Evolutionary conservation across 2,797 vertebrate species (phyloP), one percentile per base, ranked within the genome.

Genomic region (Neostethus bicornis): DNA sequence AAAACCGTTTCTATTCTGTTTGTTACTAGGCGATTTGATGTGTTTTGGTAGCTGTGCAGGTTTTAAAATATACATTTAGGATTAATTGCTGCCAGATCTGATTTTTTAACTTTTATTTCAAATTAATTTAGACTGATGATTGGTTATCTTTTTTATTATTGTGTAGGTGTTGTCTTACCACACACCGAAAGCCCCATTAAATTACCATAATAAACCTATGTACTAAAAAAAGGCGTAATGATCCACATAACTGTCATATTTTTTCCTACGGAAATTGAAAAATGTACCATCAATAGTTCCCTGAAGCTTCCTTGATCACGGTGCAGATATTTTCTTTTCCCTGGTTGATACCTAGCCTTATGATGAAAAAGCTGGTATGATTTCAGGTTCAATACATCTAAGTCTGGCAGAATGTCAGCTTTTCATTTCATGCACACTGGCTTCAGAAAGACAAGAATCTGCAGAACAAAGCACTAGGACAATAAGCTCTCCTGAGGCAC

Each of bases 11-110:
- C 44, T 20, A 38, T 43, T 52, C 19, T 41, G 4, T 19, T 26
- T 52, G 42, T 28, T 63, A 54, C 44, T 35, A 39, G 37, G 32
- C 17, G n/a, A 16, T 55, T 37, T 35, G 14, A 16, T 54, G 12
- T 51, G n/a, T 48, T 21, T 50, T 61, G 26, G 49, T 10, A 42
- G 19, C 45, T 1, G 20, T 4, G 20, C 12, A 24, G 9, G 21
- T 69, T 56, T 23, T n/a, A n/a, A n/a, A 44, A 61, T 61, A 24
- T 54, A 54, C 47, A 67, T 61, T 23, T 45, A 4, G 44, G 20
- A 53, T 20, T 47, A 53, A 48, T 39, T 37, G 57, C 19, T 38
- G 34, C 29, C 13, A 51, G 65, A 32, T 37, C 1, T 13, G 12
- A 38, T 47, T 54, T 17, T 28, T 67, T 17, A 26, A n/a, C 31